Evolutionary conservation across 1,140 invertebrate genomes (phyloP).

Genomic region (Monomorium pharaonis): DNA sequence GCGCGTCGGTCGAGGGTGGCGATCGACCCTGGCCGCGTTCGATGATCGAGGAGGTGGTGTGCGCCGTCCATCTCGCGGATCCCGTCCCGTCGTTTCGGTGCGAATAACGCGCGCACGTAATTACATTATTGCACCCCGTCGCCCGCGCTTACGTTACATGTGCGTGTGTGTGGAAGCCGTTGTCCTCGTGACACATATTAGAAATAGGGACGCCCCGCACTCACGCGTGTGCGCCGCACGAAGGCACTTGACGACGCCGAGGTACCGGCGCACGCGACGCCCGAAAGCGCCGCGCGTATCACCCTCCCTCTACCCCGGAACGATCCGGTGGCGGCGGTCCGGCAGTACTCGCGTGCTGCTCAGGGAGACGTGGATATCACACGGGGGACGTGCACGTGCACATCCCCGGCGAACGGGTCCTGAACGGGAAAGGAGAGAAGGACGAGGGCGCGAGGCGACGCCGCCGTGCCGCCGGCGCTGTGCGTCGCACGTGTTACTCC

Average conservation of each 20-base stretch:
- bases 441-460: slow-evolving; percentile 13
- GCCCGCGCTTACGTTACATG: slow-evolving; percentile 1
- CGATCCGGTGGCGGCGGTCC: too few relatives aligned
- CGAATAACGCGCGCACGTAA: too few relatives aligned
- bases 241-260: background rate
- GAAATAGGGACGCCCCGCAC: slow-evolving; percentile 20
- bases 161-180: slow-evolving; percentile 27
- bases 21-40: slow-evolving; percentile 53
- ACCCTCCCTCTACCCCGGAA: too few relatives aligned
- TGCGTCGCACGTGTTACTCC: slow-evolving; percentile 59
- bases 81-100: background rate
- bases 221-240: background rate
- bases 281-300: background rate
- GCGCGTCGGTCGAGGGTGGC: background rate
- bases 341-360: too few relatives aligned
- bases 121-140: too few relatives aligned
- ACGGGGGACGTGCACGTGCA: background rate
- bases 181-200: slow-evolving; percentile 52
- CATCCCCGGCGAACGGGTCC: background rate
- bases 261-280: slow-evolving; percentile 27
- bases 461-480: slow-evolving; percentile 53
- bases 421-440: background rate
- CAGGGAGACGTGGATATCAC: too few relatives aligned
- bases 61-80: background rate
- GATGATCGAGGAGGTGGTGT: slow-evolving; percentile 17